Conservation (phyloP, 2,888 invertebrate genomes). For the Idaea dimidiata region DNA sequence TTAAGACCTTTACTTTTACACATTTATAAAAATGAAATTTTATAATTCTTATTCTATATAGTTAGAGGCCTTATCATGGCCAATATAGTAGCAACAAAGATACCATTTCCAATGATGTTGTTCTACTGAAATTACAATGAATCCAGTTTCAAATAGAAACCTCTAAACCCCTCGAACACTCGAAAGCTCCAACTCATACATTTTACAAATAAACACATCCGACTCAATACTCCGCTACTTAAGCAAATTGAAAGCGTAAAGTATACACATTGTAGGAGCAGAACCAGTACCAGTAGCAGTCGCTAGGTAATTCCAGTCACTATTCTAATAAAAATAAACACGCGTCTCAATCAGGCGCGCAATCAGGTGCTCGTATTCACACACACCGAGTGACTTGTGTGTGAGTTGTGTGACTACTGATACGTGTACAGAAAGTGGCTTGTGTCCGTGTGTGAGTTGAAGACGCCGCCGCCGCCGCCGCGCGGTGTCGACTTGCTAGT, state of each 20-base stretch:
- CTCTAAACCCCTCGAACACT: conserved; percentile 4
- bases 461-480: not conserved
- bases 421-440: conserved; percentile 6
- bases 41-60: not conserved
- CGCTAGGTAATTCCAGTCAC: conserved; percentile 48
- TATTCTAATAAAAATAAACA: conserved; percentile 59
- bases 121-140: not conserved
- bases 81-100: not conserved
- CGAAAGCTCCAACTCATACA: conserved; percentile 4
- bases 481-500: conserved; percentile 26
- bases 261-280: conserved; percentile 25
- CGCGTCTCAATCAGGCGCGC: conserved; percentile 61
- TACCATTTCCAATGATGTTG: not conserved
- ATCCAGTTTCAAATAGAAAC: not conserved
- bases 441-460: not conserved
- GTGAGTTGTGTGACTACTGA: conserved; percentile 30
- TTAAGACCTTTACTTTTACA: no score
- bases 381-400: conserved; percentile 37
- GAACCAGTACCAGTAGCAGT: conserved; percentile 19
- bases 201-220: conserved; percentile 16
- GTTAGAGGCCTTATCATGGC: not conserved
- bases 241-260: conserved; percentile 37
- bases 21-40: no score
- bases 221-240: conserved; percentile 22
- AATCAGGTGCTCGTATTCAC: conserved; percentile 75